phyloP scores from a whole-genome alignment of 2,113 vertebrate genomes.

The Turnix velox region DNA sequence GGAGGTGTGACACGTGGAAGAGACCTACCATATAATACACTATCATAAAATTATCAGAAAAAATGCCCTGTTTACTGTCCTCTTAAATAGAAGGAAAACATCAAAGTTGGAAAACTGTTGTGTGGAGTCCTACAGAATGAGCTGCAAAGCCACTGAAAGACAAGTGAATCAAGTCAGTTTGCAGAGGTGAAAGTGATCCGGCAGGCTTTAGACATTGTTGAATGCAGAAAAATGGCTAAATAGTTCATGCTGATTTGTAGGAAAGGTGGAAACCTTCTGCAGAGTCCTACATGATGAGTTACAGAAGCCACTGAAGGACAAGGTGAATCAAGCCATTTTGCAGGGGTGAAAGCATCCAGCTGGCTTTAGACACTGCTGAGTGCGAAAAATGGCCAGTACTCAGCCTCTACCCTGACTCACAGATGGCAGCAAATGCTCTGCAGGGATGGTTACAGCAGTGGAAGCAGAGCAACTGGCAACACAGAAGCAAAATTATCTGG shows the following conservation, averaged over 20 bases:
- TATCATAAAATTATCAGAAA: background rate
- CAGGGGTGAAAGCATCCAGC: background rate
- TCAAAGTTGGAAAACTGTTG: no score
- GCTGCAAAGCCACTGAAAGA: no score
- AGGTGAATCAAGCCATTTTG: background rate
- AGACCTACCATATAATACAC: background rate
- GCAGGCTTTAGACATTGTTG: no score
- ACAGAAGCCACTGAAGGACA: background rate
- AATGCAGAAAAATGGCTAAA: no score
- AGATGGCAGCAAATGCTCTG: background rate
- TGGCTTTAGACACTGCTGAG: background rate
- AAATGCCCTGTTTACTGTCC: background rate
- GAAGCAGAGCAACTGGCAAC: background rate
- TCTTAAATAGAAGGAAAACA: no score
- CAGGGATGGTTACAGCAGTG: background rate
- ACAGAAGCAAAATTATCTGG: background rate
- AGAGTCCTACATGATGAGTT: background rate
- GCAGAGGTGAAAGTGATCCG: no score
- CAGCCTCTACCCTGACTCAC: background rate
- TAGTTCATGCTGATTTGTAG: background rate
- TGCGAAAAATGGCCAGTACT: background rate
- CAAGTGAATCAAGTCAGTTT: no score
- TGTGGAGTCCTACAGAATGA: no score
- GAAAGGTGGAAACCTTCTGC: background rate
- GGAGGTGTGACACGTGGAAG: background rate